Evolutionary conservation across 2,797 vertebrate species (phyloP).

Genomic region (Melanotaenia parkinsoni): DNA sequence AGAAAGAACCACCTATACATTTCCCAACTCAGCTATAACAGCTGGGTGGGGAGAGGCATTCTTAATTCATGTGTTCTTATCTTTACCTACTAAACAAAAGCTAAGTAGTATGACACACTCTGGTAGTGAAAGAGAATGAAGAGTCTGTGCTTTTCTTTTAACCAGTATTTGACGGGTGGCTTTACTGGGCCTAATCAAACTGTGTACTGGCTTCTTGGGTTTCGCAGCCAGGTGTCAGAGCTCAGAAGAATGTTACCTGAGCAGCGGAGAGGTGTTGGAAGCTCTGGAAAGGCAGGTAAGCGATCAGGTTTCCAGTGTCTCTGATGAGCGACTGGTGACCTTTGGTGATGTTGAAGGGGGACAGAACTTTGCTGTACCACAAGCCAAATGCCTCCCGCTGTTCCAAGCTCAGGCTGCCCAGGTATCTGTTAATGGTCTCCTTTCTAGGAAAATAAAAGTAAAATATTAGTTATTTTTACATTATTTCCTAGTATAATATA

Average conservation of each 20-base stretch:
- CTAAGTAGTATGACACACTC: conserved; percentile 39
- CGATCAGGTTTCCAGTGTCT: conserved; percentile 83
- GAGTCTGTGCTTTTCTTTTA: conserved; percentile 46
- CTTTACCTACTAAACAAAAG: conserved; percentile 69
- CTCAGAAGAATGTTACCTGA: conserved; percentile 84
- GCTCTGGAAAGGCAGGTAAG: conserved; percentile 83
- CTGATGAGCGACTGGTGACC: conserved; percentile 76
- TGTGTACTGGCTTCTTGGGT: conserved; percentile 65
- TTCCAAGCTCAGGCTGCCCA: conserved; percentile 68
- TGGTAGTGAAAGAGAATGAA: conserved; percentile 42
- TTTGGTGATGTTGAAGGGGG: conserved; percentile 60
- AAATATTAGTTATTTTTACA: neutral
- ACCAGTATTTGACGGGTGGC: conserved; percentile 47
- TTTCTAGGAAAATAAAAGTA: conserved; percentile 62
- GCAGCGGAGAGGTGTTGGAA: conserved; percentile 86
- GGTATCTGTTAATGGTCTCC: conserved; percentile 75
- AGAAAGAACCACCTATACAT: neutral
- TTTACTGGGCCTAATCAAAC: conserved; percentile 43
- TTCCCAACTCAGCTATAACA: neutral
- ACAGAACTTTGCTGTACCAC: conserved; percentile 76
- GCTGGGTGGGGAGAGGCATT: conserved; percentile 33
- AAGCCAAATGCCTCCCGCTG: conserved; percentile 80
- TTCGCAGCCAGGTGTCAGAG: conserved; percentile 75
- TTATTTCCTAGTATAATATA: neutral
- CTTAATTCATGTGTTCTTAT: conserved; percentile 58